Base-by-base conservation (phyloP, 2,797 vertebrate genomes). In the Lindbergichthys nudifrons region DNA sequence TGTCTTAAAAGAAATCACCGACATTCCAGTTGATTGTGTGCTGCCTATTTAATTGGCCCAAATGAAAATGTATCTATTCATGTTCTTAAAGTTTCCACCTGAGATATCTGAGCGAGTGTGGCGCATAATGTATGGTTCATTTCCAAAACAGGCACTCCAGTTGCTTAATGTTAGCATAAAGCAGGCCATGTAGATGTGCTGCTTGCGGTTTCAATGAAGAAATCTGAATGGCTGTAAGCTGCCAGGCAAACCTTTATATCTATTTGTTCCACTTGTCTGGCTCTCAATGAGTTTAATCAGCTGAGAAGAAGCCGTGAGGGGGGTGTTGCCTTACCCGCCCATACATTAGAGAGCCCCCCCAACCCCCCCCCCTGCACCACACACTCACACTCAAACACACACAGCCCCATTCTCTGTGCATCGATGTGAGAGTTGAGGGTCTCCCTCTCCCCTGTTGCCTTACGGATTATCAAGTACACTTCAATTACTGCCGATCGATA, bases 211-310 rank as follows among this genome's bases (percentile, higher is more conserved):
- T 93, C 91, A 94, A 94, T 94, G 93, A 95, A 95, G 92, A 94
- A 94, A 94, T 92, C 91, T 93, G 93, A 93, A 94, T 93, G 93
- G 93, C 93, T 94, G 93, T 93, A 94, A 94, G 93, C 92, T 95
- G 93, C 92, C 93, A 95, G 93, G 94, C 94, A 93, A 94, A 94
- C 94, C 94, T 95, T 95, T 95, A 96, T 96, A 95, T 96, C 93
- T 94, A 95, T 97, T 96, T 96, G 93, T 96, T 96, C 95, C 93
- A 95, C 94, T 94, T 95, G 94, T 94, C 95, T 93, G 93, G 89
- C 87, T 94, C 92, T 95, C 94, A 96, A 96, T 96, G 95, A 96
- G 95, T 95, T 96, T 96, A 97, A 96, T 96, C 95, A 95, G 95
- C 95, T 96, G 95, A 95, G 95, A 96, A 96, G 93, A 95, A 91